A percentile compares a stretch with the other conserved stretches of the same genome.
phyloP scores from a whole-genome alignment of 2,797 vertebrate genomes.

The Sebastes paucispinis region DNA sequence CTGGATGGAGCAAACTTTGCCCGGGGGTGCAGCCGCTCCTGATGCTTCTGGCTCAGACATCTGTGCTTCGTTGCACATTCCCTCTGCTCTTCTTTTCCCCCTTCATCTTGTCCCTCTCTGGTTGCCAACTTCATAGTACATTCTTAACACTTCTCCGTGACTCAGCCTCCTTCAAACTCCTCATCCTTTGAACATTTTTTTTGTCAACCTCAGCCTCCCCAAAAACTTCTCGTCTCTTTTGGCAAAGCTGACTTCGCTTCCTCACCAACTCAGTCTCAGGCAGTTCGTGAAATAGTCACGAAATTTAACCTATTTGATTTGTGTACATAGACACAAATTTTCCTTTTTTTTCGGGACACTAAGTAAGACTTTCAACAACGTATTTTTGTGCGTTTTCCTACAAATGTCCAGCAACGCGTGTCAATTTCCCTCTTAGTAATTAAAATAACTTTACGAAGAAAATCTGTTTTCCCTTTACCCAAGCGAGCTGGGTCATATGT shows the following conservation, averaged over 20 bases:
- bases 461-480: too few species aligned
- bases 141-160: constrained; percentile 4
- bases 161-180: constrained; percentile 23
- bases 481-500: too few species aligned
- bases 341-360: too few species aligned
- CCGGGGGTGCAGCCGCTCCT: not conserved
- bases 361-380: rapidly evolving
- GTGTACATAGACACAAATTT: too few species aligned
- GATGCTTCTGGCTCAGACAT: constrained; percentile 28
- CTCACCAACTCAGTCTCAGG: not conserved
- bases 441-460: too few species aligned
- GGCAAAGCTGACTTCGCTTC: constrained; percentile 16
- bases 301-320: too few species aligned
- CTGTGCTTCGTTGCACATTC: constrained; percentile 35
- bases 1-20: constrained; percentile 24
- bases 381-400: too few species aligned
- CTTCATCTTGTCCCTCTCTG: not conserved
- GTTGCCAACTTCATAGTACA: constrained; percentile 13
- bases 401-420: too few species aligned
- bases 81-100: constrained; percentile 19
- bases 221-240: constrained; percentile 3
- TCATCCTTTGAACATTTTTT: constrained; percentile 40
- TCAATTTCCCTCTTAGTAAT: rapidly evolving
- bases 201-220: not conserved
- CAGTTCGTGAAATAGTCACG: too few species aligned